Evolutionary conservation across 2,888 invertebrate species (phyloP).

Genomic region (Drosophila nigricruria): DNA sequence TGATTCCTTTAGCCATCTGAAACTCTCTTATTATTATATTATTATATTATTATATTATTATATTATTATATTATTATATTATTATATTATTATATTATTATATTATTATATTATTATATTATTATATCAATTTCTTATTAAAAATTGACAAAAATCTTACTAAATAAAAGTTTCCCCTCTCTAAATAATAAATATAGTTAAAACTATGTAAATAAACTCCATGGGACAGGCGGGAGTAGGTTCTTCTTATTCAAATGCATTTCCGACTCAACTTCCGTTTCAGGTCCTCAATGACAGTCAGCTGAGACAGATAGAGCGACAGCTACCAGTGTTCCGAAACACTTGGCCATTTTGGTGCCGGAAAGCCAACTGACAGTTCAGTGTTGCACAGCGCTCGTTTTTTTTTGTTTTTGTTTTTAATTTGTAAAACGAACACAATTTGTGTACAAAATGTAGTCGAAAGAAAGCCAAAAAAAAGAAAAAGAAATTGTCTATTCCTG

Average conservation of each 20-base stretch:
- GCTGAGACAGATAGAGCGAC: conserved; percentile 50
- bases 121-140: too few relatives aligned
- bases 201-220: background rate
- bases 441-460: conserved; percentile 13
- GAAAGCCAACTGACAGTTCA: conserved; percentile 70
- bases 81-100: too few relatives aligned
- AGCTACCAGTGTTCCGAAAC: conserved; percentile 44
- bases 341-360: conserved; percentile 37
- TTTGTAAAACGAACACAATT: conserved; percentile 45
- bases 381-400: conserved; percentile 64
- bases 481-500: conserved; percentile 34
- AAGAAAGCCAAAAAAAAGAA: conserved; percentile 24
- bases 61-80: too few relatives aligned
- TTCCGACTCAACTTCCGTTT: conserved; percentile 61
- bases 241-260: conserved; percentile 12
- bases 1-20: too few relatives aligned
- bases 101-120: too few relatives aligned
- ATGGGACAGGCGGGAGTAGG: conserved; percentile 2
- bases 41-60: too few relatives aligned
- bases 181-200: background rate
- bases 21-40: too few relatives aligned
- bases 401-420: conserved; percentile 33
- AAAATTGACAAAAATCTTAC: too few relatives aligned
- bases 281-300: conserved; percentile 26
- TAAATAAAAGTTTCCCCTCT: too few relatives aligned